Evolutionary conservation across 2,797 vertebrate genomes (phyloP), one percentile per base, ranked within the genome.

Genomic region (Neosilurus hyrtlii): DNA sequence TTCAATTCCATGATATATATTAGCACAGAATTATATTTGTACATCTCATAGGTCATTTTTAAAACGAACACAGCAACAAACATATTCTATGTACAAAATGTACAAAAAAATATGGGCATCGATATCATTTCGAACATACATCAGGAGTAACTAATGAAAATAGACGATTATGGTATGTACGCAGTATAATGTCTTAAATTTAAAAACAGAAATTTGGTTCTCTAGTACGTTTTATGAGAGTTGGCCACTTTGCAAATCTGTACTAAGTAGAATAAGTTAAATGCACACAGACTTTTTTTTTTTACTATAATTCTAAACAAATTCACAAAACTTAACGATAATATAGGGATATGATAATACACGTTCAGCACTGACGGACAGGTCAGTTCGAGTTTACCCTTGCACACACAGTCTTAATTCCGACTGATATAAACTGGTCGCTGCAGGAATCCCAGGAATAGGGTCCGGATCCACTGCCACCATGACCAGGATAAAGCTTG

Each of bases 1-100:
- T 35, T 90, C 91, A 91, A 92, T 92, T 93, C 87, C 89, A 91
- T 93, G 91, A 94, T 94, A 95, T 95, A 95, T 95, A 95, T 95
- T 94, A 95, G 92, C 93, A 93, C 93, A 93, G 89, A 94, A 94
- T 94, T 92, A 93, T 93, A 94, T 94, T 95, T 94, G 92, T 94
- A 94, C 93, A 95, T 93, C 93, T 93, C 90, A 94, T 91, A 92
- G 51, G 88, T 86, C 86, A 90, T 90, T 87, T 87, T 85, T 87
- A 90, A 86, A 90, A 83, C 51, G 85, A 88, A 91, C 93, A 93
- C 91, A 92, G 92, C 93, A 90, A 93, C 91, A 87, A 86, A 91
- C 93, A 91, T 93, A 92, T 87, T 90, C 86, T 95, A 94, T 95
- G 92, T 95, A 95, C 94, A 95, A 89, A 92, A 92, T 93, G 92